Evolutionary conservation across 2,888 invertebrate genomes (phyloP), one percentile per base, ranked within the genome.

Genomic region (Girardia tigrina): DNA sequence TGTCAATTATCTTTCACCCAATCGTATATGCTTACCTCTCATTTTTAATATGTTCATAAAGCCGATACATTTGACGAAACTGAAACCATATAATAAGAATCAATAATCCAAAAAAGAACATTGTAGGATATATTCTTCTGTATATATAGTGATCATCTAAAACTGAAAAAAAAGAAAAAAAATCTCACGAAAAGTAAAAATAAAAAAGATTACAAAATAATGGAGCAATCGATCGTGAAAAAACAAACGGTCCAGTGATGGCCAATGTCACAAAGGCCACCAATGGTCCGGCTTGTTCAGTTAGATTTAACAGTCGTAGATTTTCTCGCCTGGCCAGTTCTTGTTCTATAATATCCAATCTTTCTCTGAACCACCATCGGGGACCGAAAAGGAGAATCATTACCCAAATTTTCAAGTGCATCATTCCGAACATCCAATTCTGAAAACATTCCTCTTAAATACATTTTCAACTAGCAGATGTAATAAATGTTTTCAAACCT

Each of bases 21-120:
- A 72, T 36, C 6, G 27, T 20, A 8, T 26, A 8, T 26, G 26
- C 20, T 23, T 20, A 74, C 74, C 56, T 74, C 86, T 97, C 97
- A 85, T 98, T 97, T 86, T 95, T 94, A 82, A 98, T 98, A 85
- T 94, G 94, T 83, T 95, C 92, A 84, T 95, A 95, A 23, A 98
- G 86, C 81, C 92, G 91, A 81, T 89, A 89, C 86, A 98, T 92
- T 83, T 97, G 95, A 76, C 90, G 89, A 76, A 94, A 89, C 88
- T 97, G 92, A 81, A 94, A 90, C 78, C 88, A 87, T 75, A 91
- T 86, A 78, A 93, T 87, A 73, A 88, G 88, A 74, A 88, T 85
- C 73, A 90, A 85, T 75, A 90, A 84, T 73, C 88, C 88, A 28
- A 90, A 86, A 72, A 92, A 86, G 81, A 95, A 86, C 79, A 94